Percentiles rank a stretch among this genome's conserved stretches.
These are phyloP conservation scores for Zaprionus obscuricornis DNA, from an alignment of 2,888 invertebrate genomes.

Conservation along the genomic window DNA sequence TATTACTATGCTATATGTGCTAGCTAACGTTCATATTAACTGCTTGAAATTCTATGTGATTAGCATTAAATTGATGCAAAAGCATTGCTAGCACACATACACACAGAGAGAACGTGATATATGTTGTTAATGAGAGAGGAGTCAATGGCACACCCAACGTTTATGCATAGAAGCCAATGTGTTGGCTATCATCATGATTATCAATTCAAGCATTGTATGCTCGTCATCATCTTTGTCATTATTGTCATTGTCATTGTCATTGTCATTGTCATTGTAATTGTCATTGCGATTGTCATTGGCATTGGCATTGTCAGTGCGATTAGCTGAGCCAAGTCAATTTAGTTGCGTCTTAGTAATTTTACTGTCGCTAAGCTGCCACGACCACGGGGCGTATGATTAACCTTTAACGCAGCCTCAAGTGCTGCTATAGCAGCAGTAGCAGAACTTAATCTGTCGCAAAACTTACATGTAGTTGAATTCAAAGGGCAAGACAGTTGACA, in stretches of 20 bases:
- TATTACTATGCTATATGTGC: not conserved
- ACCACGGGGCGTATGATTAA: constrained; percentile 69
- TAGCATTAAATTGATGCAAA: constrained; percentile 59
- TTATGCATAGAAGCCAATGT: not conserved
- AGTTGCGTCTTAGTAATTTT: constrained; percentile 65
- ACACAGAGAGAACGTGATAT: constrained; percentile 57
- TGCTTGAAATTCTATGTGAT: constrained; percentile 68
- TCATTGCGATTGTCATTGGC: constrained; percentile 34
- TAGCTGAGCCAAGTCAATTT: constrained; percentile 64
- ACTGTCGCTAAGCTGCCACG: constrained; percentile 52
- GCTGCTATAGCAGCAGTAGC: constrained; percentile 7
- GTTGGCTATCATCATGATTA: constrained; percentile 3
- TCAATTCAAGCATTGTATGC: constrained; percentile 8
- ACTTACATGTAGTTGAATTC: no score
- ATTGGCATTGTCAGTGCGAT: constrained; percentile 46
- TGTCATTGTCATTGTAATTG: constrained; percentile 7
- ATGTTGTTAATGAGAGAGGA: constrained; percentile 53
- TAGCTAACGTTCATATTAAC: no score
- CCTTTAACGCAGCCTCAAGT: constrained; percentile 59
- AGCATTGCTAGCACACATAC: no score
- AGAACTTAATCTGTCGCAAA: constrained; percentile 36
- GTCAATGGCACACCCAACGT: not conserved
- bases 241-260: constrained; percentile 14
- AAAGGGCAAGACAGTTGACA: no score
- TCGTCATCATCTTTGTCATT: constrained; percentile 13